Percentiles rank a stretch among this genome's conserved stretches.
Conservation (phyloP, 2,888 invertebrate genomes). For the Thysanoteuthis rhombus region DNA sequence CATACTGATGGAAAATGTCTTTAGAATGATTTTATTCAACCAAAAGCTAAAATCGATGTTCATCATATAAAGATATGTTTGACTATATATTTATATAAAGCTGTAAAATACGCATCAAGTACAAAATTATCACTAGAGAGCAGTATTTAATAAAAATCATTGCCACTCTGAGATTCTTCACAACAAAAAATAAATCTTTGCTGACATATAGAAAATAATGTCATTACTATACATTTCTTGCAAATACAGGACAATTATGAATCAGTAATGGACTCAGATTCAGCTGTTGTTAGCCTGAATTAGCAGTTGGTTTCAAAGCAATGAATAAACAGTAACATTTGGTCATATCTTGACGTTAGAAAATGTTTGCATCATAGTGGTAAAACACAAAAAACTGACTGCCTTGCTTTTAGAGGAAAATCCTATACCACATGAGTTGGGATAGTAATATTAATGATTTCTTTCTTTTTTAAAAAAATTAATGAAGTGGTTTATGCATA, state of each 20-base stretch:
- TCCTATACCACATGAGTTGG: too few species aligned
- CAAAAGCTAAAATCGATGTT: too few species aligned
- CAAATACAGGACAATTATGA: neutral
- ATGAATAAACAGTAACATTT: neutral
- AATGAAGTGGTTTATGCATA: too few species aligned
- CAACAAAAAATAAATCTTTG: neutral
- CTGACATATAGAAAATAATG: neutral
- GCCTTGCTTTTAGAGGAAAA: neutral
- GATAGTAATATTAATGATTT: too few species aligned
- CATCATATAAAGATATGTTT: too few species aligned
- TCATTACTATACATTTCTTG: neutral
- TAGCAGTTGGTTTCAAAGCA: neutral
- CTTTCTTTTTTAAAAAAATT: too few species aligned
- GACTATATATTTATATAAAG: too few species aligned
- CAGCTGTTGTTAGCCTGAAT: neutral
- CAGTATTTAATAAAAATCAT: neutral
- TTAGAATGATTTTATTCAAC: too few species aligned
- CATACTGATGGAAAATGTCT: too few species aligned
- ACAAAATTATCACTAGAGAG: too few species aligned
- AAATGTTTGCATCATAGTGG: neutral
- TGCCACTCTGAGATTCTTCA: neutral
- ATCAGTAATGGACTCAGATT: neutral
- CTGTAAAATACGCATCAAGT: too few species aligned
- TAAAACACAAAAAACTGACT: neutral
- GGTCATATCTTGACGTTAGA: neutral